Evolutionary conservation across 2,888 invertebrate genomes (phyloP), one percentile per base, ranked within the genome.

Genomic region (Embidobia sp.): DNA sequence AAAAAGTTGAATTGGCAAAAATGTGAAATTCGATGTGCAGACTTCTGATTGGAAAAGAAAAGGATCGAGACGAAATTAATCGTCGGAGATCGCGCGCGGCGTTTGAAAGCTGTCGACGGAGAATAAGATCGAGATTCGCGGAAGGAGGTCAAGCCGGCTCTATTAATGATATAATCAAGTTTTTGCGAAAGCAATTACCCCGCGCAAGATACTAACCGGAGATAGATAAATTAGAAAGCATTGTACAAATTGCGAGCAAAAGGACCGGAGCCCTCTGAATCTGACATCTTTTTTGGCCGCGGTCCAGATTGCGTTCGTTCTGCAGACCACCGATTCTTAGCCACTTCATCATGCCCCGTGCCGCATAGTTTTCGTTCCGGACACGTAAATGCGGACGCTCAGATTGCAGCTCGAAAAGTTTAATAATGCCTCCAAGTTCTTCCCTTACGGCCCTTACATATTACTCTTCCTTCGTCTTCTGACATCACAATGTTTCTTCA

Each of bases 331-430:
- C 84, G 83, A 85, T 85, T 86, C 83, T 86, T 85, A 80, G 85
- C 83, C 85, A 82, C 84, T 78, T 86, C 87, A 87, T 87, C 85
- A 83, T 83, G 80, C 78, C 80, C 76, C 77, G 81, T 84, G 81
- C 85, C 82, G 83, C 87, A 87, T 87, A 86, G 84, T 83, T 87
- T 85, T 86, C 84, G 83, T 82, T 83, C 81, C 78, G 79, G 78
- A 79, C 83, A 80, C 85, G 83, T 83, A 82, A 83, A 83, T 83
- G 81, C 77, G 79, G 69, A 75, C 80, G 79, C 79, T 75, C 78
- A 79, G 77, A 81, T 81, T 81, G 77, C 78, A 69, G 59, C 73
- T 51, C 74, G 70, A 74, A 73, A 81, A 81, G 80, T 82, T 84
- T 81, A 84, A 84, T 84, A 82, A 85, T 79, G 78, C 81, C 74